Base-by-base conservation (phyloP, 53 echinoderm and acorn worm species). In the Echinometra lucunter region DNA sequence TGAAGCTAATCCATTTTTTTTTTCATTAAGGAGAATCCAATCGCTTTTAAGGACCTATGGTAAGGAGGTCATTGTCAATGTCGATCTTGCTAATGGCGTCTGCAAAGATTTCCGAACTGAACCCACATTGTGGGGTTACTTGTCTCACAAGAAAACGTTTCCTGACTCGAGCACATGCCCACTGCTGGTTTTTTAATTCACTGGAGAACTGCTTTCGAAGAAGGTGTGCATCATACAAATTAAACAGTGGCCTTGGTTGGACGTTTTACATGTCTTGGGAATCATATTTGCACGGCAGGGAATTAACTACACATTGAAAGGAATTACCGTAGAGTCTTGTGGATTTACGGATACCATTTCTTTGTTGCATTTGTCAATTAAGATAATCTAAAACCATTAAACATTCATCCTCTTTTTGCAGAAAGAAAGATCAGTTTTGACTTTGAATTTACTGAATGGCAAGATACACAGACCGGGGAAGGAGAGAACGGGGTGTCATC, bases 1-100 rank as follows among this genome's bases (percentile, higher is more conserved):
- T 17, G 19, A 2, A n/a, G 45, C 15, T n/a, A 18, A 85, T 85
- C 85, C 49, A 49, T 49, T 18, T 42, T n/a, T n/a, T n/a, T 1
- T 6, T 37, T 0, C 44, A 44, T 53, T 53, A 53, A 53, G 53
- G 13, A 0, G 53, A 53, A 53, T 53, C 53, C 53, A 53, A 53
- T 53, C 8, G 53, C 53, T 11, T 53, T 53, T 11, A 2, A 53
- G 53, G 9, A 53, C 53, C 53, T 53, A 53, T 0, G n/a, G 21
- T 78, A 40, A 23, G 40, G 38, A 78, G 78, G 4, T 78, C 42
- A 42, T 78, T 42, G 35, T 78, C 37, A 78, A 38, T 42, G 78
- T 12, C 19, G 75, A 15, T 42, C 78, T 78, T 42, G 85, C 85
- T 49, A 85, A 85, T 85, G 53, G 85, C 85, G 27, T 49, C 45